A percentile compares a stretch with the other conserved stretches of the same genome.
Evolutionary conservation across 2,113 vertebrate species (phyloP).

Genomic region (Promerops cafer): DNA sequence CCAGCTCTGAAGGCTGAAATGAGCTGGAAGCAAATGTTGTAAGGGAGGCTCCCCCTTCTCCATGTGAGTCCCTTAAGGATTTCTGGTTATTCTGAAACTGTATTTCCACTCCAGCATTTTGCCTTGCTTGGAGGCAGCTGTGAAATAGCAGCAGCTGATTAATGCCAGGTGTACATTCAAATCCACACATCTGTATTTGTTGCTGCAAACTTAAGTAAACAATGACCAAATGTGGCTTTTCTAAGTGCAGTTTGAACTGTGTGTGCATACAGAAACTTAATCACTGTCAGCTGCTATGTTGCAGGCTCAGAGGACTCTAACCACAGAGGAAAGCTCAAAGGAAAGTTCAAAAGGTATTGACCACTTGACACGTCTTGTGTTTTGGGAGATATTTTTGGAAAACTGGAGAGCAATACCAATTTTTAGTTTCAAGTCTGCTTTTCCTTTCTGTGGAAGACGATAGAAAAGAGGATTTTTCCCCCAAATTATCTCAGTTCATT

Average conservation of each 20-base stretch:
- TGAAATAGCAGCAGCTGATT: constrained; percentile 63
- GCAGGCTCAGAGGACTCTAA: background rate
- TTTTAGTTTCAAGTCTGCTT: background rate
- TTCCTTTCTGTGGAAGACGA: background rate
- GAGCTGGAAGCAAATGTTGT: background rate
- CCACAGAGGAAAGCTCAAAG: constrained; percentile 21
- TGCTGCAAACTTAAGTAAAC: constrained; percentile 60
- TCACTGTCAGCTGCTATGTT: background rate
- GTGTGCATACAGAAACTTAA: constrained; percentile 28
- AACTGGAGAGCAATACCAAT: background rate
- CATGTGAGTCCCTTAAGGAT: background rate
- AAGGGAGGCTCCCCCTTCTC: background rate
- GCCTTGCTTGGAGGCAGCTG: constrained; percentile 49
- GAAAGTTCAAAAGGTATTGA: constrained; percentile 42
- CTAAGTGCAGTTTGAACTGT: constrained; percentile 39
- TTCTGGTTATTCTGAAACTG: background rate
- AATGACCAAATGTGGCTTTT: constrained; percentile 61
- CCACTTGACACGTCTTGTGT: background rate
- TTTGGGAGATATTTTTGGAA: constrained; percentile 23
- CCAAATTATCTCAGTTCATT: background rate
- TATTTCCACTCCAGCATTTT: constrained; percentile 24
- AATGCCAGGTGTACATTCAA: constrained; percentile 60
- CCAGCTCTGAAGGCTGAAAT: background rate
- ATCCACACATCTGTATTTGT: constrained; percentile 55
- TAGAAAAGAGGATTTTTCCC: background rate